Conservation (phyloP, 2,797 vertebrate genomes). For the Anabacerthia variegaticeps region DNA sequence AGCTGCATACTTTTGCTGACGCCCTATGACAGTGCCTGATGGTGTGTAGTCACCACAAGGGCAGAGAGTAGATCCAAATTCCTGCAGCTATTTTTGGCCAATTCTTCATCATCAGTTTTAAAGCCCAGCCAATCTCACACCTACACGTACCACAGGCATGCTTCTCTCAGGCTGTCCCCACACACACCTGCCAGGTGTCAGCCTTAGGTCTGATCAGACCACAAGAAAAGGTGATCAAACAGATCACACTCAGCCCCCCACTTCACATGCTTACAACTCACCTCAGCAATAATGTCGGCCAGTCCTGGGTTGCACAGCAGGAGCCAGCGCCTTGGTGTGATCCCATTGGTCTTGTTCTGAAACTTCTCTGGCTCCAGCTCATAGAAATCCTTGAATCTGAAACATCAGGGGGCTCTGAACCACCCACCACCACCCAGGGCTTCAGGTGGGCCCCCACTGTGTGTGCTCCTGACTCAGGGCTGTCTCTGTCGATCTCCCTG, state of each 20-base stretch:
- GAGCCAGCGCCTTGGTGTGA: conserved; percentile 89
- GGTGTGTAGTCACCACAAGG: fast-evolving
- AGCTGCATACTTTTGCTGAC: neutral
- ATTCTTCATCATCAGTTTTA: neutral
- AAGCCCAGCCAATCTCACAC: neutral
- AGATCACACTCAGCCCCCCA: neutral
- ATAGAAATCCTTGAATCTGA: conserved; percentile 88
- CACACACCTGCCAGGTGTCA: neutral
- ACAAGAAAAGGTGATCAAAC: neutral
- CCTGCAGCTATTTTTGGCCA: neutral
- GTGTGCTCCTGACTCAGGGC: neutral
- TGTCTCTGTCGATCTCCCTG: neutral
- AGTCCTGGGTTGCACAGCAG: conserved; percentile 88
- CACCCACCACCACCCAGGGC: neutral
- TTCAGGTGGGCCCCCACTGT: neutral
- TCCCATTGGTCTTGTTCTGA: conserved; percentile 92
- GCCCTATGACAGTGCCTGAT: neutral
- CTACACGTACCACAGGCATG: fast-evolving
- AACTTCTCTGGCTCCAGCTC: conserved; percentile 87
- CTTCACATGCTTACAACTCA: neutral
- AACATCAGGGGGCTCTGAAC: conserved; percentile 12
- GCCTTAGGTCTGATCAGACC: neutral
- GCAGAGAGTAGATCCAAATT: neutral
- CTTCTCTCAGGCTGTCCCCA: neutral
- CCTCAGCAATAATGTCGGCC: conserved; percentile 85